Evolutionary conservation across 1,140 invertebrate species (phyloP).

Genomic region (Riptortus pedestris): DNA sequence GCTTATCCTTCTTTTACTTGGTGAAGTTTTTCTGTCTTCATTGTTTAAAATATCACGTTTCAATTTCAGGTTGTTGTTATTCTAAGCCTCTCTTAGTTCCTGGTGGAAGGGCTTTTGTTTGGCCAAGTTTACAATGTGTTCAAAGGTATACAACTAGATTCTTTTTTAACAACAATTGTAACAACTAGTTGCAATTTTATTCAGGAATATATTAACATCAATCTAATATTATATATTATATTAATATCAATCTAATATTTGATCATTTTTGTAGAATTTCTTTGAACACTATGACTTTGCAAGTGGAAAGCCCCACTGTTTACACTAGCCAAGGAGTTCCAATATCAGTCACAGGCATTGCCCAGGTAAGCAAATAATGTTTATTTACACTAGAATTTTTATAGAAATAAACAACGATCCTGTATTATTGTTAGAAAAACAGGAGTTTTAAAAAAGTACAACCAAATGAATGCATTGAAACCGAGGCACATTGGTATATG

Average conservation of each 20-base stretch:
- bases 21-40: not conserved
- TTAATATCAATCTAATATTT: not conserved
- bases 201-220: not conserved
- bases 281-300: conserved; percentile 91
- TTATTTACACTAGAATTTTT: too few species aligned
- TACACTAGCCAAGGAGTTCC: conserved; percentile 95
- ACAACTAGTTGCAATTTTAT: not conserved
- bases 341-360: conserved; percentile 93
- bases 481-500: too few species aligned
- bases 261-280: conserved; percentile 57
- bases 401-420: too few species aligned
- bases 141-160: conserved; percentile 57
- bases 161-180: not conserved
- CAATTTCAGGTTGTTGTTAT: conserved; percentile 73
- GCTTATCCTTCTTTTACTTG: not conserved
- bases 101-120: conserved; percentile 92
- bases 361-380: conserved; percentile 55
- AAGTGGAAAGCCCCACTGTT: conserved; percentile 81
- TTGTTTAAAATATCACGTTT: not conserved
- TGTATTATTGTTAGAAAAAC: too few species aligned
- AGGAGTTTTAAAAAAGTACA: too few species aligned
- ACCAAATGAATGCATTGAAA: too few species aligned
- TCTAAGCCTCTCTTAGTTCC: conserved; percentile 82
- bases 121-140: conserved; percentile 87
- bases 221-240: not conserved